Evolutionary conservation across 1,140 invertebrate genomes (phyloP).

Genomic region (Solen grandis): DNA sequence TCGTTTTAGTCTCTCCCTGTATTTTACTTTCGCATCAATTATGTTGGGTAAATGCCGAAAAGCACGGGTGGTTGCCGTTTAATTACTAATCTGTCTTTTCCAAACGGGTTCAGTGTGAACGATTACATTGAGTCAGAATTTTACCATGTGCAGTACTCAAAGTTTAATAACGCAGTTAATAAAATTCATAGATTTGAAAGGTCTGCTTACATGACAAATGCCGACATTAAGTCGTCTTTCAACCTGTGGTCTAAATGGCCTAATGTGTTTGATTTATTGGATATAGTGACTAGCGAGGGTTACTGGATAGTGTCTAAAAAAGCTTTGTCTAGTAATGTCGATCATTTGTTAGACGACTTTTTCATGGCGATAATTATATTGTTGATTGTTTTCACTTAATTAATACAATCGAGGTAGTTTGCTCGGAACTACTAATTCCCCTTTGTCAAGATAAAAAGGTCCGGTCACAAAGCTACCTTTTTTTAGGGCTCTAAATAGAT

Average conservation of each 20-base stretch:
- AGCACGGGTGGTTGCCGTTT: constrained; percentile 7
- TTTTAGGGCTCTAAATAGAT: too few species aligned
- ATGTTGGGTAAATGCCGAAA: not conserved
- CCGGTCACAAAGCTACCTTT: too few species aligned
- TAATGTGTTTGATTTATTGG: not conserved
- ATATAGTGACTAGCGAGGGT: not conserved
- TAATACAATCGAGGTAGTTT: too few species aligned
- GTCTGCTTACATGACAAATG: not conserved
- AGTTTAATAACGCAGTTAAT: too few species aligned
- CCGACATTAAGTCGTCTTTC: too few species aligned
- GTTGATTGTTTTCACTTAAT: too few species aligned
- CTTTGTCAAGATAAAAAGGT: too few species aligned
- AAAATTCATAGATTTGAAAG: not conserved
- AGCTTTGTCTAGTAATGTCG: not conserved
- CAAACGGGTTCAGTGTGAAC: not conserved
- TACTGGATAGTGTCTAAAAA: not conserved
- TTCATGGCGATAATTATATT: too few species aligned
- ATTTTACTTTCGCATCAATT: constrained; percentile 4
- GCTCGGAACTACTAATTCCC: too few species aligned
- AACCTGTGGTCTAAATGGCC: too few species aligned
- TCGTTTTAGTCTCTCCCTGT: too few species aligned
- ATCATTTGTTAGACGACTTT: constrained; percentile 17
- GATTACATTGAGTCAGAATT: not conserved
- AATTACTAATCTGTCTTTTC: constrained; percentile 10
- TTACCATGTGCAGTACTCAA: not conserved